Evolutionary conservation across 1,140 invertebrate species (phyloP).

Genomic region (Drosophila nikananu): DNA sequence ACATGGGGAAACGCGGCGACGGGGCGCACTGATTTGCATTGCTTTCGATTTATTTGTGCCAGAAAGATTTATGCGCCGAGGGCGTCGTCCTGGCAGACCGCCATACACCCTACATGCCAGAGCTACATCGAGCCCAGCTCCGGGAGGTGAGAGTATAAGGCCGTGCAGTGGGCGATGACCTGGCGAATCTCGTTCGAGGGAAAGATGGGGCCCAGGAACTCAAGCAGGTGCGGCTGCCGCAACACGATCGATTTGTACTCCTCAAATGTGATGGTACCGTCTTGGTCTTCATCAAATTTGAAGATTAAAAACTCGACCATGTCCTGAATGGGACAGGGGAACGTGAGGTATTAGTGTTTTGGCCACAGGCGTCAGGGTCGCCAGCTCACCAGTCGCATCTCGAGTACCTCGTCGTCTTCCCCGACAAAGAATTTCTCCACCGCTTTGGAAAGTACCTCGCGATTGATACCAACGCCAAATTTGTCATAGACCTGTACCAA

Average conservation of each 20-base stretch:
- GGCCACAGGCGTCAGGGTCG: no score
- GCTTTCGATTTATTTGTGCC: conserved; percentile 75
- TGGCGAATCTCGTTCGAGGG: conserved; percentile 17
- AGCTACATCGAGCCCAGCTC: conserved; percentile 6
- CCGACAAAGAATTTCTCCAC: conserved; percentile 26
- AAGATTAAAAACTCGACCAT: conserved; percentile 38
- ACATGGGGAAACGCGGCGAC: conserved; percentile 33
- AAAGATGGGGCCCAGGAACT: conserved; percentile 37
- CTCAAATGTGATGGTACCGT: conserved; percentile 25
- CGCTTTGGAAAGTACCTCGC: conserved; percentile 12
- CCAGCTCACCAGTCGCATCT: conserved; percentile 30
- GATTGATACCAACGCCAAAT: conserved; percentile 19
- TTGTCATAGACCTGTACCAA: conserved; percentile 15
- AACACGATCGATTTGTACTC: conserved; percentile 25
- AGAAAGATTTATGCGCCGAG: conserved; percentile 37
- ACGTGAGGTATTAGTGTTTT: not conserved
- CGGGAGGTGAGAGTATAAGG: conserved; percentile 32
- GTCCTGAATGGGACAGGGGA: not conserved
- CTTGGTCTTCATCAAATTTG: conserved; percentile 40
- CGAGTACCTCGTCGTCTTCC: conserved; percentile 30
- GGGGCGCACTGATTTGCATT: conserved; percentile 58
- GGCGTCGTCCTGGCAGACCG: conserved; percentile 30
- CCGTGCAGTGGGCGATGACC: conserved; percentile 24
- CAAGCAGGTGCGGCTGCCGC: conserved; percentile 22
- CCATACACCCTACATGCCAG: conserved; percentile 20